phyloP scores from a whole-genome alignment of 2,888 invertebrate species.

The Diloba caeruleocephala region DNA sequence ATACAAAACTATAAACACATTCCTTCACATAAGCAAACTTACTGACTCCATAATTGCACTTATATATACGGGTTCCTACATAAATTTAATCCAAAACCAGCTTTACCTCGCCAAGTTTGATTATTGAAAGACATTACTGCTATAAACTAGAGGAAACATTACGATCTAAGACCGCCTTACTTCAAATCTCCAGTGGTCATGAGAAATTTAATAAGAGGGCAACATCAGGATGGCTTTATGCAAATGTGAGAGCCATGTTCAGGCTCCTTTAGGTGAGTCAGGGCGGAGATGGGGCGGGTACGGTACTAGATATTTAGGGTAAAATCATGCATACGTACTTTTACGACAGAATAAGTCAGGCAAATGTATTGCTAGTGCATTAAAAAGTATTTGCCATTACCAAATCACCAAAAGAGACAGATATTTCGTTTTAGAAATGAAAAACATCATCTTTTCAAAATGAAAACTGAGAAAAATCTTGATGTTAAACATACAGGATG shows the following conservation, averaged over 20 bases:
- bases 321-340: background rate
- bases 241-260: slow-evolving; percentile 53
- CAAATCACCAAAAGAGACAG: too few species aligned
- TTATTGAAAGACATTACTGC: slow-evolving; percentile 28
- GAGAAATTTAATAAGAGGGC: slow-evolving; percentile 67
- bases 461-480: too few species aligned
- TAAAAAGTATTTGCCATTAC: too few species aligned
- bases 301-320: slow-evolving; percentile 1
- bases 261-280: slow-evolving; percentile 14
- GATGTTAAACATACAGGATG: too few species aligned
- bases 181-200: slow-evolving; percentile 56
- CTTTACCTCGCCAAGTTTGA: slow-evolving; percentile 12
- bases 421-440: too few species aligned
- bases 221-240: slow-evolving; percentile 57
- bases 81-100: slow-evolving; percentile 3
- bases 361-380: background rate
- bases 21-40: background rate
- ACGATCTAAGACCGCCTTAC: slow-evolving; percentile 35
- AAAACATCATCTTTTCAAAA: too few species aligned
- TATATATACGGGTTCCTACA: background rate
- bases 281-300: slow-evolving; percentile 7
- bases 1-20: background rate
- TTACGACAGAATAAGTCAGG: background rate
- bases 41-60: background rate
- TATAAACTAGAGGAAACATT: slow-evolving; percentile 26